Percentiles rank a stretch among this genome's conserved stretches.
Conservation (phyloP, 1,140 invertebrate genomes). For the Stegodyphus dumicola region DNA sequence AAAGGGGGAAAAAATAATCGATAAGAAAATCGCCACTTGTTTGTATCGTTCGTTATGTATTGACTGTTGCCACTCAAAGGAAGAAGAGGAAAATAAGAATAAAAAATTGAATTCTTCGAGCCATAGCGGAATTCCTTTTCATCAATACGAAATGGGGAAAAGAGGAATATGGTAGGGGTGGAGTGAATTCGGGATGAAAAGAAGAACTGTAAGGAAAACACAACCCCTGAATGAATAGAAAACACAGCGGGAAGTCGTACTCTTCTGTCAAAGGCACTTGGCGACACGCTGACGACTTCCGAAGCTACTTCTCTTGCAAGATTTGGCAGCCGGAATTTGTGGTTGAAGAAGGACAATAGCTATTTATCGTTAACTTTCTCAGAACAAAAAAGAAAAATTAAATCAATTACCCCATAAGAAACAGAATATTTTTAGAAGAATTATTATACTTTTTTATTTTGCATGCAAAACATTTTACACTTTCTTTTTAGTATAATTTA, state of each 20-base stretch:
- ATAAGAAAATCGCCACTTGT: slow-evolving; percentile 25
- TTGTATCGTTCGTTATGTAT: slow-evolving; percentile 38
- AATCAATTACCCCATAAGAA: too few species aligned
- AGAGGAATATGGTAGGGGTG: slow-evolving; percentile 4
- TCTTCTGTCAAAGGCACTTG: slow-evolving; percentile 51
- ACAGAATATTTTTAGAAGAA: too few species aligned
- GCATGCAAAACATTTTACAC: too few species aligned
- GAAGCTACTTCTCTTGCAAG: slow-evolving; percentile 32
- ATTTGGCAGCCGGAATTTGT: slow-evolving; percentile 36
- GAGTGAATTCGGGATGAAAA: background rate
- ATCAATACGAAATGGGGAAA: slow-evolving; percentile 34
- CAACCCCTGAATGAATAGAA: slow-evolving; percentile 36
- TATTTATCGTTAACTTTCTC: too few species aligned
- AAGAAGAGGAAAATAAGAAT: background rate
- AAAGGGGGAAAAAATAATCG: background rate
- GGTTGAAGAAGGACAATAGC: too few species aligned
- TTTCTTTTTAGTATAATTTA: too few species aligned
- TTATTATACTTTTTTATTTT: too few species aligned
- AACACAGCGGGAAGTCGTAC: slow-evolving; percentile 32
- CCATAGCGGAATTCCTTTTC: slow-evolving; percentile 44
- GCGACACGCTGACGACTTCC: slow-evolving; percentile 51
- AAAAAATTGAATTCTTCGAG: slow-evolving; percentile 32
- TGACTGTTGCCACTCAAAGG: slow-evolving; percentile 42
- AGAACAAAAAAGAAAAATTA: too few species aligned
- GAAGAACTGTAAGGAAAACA: slow-evolving; percentile 13